These are phyloP conservation scores for Gymnogyps californianus DNA, from an alignment of 2,113 vertebrate species.

Conservation along the genomic window DNA sequence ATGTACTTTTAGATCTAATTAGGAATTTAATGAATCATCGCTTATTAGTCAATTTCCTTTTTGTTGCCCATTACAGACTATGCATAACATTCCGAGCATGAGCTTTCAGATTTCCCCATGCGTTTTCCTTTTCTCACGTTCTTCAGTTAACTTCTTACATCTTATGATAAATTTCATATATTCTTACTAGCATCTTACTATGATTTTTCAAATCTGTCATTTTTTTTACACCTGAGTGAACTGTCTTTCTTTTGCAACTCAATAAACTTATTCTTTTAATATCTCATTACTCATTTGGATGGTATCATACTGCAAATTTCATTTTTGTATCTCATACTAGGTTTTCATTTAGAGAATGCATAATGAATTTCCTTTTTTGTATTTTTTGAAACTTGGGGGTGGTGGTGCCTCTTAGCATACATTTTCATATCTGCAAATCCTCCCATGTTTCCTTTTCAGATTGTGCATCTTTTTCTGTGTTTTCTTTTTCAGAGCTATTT, in stretches of 20 bases:
- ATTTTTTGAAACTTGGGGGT: neutral
- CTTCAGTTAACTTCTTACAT: neutral
- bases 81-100: neutral
- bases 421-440: neutral
- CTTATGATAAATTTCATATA: neutral
- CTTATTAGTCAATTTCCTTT: conserved; percentile 47
- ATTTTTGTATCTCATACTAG: neutral
- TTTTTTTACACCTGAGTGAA: neutral
- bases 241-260: neutral
- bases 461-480: neutral
- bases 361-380: neutral
- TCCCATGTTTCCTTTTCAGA: neutral
- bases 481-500: neutral
- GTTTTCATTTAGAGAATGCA: neutral
- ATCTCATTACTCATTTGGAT: neutral
- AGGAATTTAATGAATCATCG: conserved; percentile 34
- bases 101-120: neutral
- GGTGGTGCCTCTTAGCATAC: neutral
- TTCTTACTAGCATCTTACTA: neutral
- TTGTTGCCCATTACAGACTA: neutral
- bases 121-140: neutral
- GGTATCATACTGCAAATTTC: neutral
- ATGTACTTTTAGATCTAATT: conserved; percentile 48
- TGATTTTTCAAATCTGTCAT: neutral
- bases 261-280: neutral